phyloP scores from a whole-genome alignment of 2,797 vertebrate genomes.

The Miichthys miiuy region DNA sequence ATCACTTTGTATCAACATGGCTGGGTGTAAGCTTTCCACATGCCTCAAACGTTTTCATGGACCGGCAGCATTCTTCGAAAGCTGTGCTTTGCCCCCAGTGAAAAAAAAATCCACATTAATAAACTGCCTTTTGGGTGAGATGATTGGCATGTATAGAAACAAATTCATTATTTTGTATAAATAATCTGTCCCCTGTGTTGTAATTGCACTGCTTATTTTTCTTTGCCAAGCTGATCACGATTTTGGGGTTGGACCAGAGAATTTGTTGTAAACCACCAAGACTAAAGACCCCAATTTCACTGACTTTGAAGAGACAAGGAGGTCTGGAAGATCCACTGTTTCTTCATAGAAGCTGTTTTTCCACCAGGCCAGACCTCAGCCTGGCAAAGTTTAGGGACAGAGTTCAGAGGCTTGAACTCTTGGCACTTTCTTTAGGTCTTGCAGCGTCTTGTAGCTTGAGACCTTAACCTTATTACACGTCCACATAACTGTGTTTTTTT shows the following conservation, averaged over 20 bases:
- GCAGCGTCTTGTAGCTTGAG: conserved; percentile 10
- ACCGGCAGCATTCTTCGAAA: conserved; percentile 64
- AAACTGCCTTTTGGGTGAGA: conserved; percentile 67
- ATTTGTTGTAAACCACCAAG: conserved; percentile 69
- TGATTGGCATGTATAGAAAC: conserved; percentile 86
- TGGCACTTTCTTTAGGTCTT: conserved; percentile 27
- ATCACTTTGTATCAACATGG: conserved; percentile 85
- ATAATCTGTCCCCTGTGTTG: conserved; percentile 81
- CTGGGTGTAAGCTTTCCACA: conserved; percentile 80
- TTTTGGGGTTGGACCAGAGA: conserved; percentile 65
- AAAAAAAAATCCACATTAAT: conserved; percentile 62
- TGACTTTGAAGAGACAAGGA: conserved; percentile 63
- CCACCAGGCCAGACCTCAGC: conserved; percentile 24
- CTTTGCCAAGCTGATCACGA: conserved; percentile 75
- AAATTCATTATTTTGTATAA: conserved; percentile 86
- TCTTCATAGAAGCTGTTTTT: conserved; percentile 24
- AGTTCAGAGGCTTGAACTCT: conserved; percentile 40
- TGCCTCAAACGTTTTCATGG: conserved; percentile 75
- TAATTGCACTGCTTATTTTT: conserved; percentile 85
- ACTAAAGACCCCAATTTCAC: conserved; percentile 52
- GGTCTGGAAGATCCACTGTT: conserved; percentile 42
- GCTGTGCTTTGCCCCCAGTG: conserved; percentile 46
- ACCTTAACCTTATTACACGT: conserved; percentile 36
- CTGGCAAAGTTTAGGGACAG: background rate
- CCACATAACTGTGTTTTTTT: conserved; percentile 41